These are phyloP conservation scores for Schrankia costaestrigalis DNA, from an alignment of 2,888 invertebrate species.

Conservation along the genomic window DNA sequence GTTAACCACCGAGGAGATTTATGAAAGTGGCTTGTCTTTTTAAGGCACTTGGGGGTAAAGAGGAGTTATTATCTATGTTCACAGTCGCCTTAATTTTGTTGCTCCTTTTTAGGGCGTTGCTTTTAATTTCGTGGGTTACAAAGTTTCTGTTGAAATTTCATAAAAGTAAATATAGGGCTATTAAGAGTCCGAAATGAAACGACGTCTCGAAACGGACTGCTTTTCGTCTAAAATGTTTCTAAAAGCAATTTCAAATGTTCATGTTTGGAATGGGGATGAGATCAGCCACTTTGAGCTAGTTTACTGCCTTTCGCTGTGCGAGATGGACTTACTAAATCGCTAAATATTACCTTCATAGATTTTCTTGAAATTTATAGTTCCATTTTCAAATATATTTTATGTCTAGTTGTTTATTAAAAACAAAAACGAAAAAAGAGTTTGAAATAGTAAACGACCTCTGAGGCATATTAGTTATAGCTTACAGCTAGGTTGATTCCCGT, in stretches of 20 bases:
- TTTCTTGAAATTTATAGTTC: constrained; percentile 10
- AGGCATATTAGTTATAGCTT: no score
- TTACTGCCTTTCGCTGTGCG: constrained; percentile 17
- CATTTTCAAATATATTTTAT: no score
- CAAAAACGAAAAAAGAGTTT: no score
- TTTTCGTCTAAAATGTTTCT: constrained; percentile 31
- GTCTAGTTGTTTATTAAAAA: no score
- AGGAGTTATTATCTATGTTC: constrained; percentile 62
- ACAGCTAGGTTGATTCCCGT: no score
- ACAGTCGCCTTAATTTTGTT: constrained; percentile 52
- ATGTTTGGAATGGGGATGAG: constrained; percentile 33
- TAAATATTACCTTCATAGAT: constrained; percentile 19
- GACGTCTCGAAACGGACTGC: constrained; percentile 23
- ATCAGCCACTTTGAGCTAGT: constrained; percentile 31
- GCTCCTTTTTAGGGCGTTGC: constrained; percentile 44
- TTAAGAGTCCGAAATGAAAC: constrained; percentile 34
- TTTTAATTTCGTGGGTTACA: constrained; percentile 47
- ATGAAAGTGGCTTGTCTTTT: constrained; percentile 68
- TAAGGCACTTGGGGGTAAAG: constrained; percentile 53
- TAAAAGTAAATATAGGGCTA: constrained; percentile 45
- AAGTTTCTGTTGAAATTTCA: constrained; percentile 40
- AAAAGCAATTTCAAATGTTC: constrained; percentile 40
- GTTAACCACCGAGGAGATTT: constrained; percentile 67
- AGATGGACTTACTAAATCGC: constrained; percentile 22
- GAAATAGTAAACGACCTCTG: no score